These are phyloP conservation scores for Chrysomela aeneicollis DNA, from an alignment of 2,888 invertebrate genomes.

Conservation along the genomic window DNA sequence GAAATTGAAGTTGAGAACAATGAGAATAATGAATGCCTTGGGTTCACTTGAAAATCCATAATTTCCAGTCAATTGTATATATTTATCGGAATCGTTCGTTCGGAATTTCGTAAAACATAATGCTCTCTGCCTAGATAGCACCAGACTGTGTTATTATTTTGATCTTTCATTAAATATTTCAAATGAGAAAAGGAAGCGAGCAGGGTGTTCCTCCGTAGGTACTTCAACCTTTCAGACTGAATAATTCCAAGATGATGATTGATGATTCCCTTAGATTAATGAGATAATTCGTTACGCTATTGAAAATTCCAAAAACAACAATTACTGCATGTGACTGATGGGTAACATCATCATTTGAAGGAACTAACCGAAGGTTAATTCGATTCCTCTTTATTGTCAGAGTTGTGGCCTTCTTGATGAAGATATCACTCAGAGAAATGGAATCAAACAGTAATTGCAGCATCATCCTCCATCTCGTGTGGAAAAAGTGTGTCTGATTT, in stretches of 20 bases:
- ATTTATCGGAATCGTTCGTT: conserved; percentile 13
- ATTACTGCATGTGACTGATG: conserved; percentile 25
- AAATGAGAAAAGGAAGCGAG: conserved; percentile 22
- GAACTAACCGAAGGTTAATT: neutral
- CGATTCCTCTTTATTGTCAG: conserved; percentile 11
- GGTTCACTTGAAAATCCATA: conserved; percentile 23
- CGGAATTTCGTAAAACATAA: conserved; percentile 13
- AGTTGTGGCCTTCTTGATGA: neutral
- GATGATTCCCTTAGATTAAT: conserved; percentile 27
- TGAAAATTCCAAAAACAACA: conserved; percentile 19
- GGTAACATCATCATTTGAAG: conserved; percentile 15
- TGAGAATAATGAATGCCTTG: conserved; percentile 9
- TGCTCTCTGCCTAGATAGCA: conserved; percentile 10
- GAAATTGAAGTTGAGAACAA: conserved; percentile 23
- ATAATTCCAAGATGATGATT: conserved; percentile 24
- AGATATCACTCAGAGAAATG: neutral
- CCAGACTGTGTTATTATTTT: conserved; percentile 14
- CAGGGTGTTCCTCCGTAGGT: conserved; percentile 15
- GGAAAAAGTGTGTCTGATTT: too few species aligned
- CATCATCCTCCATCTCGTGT: neutral
- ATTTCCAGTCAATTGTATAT: conserved; percentile 19
- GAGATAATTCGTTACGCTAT: conserved; percentile 29
- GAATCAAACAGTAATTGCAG: neutral
- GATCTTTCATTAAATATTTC: conserved; percentile 24
- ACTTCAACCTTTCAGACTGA: conserved; percentile 30